A percentile compares a stretch with the other conserved stretches of the same genome.
These are phyloP conservation scores for Atherinosoma microstoma DNA, from an alignment of 2,797 vertebrate species.

Conservation along the genomic window DNA sequence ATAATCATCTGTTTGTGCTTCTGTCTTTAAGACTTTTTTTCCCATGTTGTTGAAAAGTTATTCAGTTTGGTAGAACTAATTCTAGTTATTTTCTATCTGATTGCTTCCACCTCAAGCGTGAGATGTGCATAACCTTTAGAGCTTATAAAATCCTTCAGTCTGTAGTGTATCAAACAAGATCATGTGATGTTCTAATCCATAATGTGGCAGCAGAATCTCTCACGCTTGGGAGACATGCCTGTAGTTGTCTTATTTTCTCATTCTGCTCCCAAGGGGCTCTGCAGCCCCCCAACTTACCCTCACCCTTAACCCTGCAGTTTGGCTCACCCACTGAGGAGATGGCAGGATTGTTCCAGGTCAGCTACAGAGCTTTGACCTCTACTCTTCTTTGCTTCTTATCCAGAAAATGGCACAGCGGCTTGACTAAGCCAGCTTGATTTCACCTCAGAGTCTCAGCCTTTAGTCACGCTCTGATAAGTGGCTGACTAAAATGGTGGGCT, in stretches of 20 bases:
- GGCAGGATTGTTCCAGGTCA: conserved; percentile 65
- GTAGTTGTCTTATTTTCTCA: conserved; percentile 2
- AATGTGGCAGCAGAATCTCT: conserved; percentile 9
- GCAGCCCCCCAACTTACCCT: conserved; percentile 13
- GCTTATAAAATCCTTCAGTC: conserved; percentile 11
- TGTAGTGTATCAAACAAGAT: conserved; percentile 14
- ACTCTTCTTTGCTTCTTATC: conserved; percentile 42
- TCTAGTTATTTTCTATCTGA: conserved; percentile 17
- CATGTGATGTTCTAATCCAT: conserved; percentile 5
- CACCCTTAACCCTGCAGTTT: conserved; percentile 17
- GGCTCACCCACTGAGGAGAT: conserved; percentile 33
- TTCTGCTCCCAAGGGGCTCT: conserved; percentile 12
- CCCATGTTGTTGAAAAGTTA: conserved; percentile 42
- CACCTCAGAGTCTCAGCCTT: conserved; percentile 52
- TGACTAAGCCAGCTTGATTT: conserved; percentile 49
- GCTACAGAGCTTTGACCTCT: conserved; percentile 48
- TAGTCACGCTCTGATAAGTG: conserved; percentile 58
- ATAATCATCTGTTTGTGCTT: conserved; percentile 17
- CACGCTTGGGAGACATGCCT: not conserved
- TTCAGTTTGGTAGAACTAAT: conserved; percentile 3
- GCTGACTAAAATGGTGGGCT: conserved; percentile 51
- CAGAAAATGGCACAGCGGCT: conserved; percentile 38
- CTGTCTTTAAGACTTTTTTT: conserved; percentile 7
- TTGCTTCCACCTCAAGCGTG: conserved; percentile 9
- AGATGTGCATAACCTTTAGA: not conserved